These are phyloP conservation scores for Siniperca undulata DNA, from an alignment of 2,797 vertebrate species.

Conservation along the genomic window DNA sequence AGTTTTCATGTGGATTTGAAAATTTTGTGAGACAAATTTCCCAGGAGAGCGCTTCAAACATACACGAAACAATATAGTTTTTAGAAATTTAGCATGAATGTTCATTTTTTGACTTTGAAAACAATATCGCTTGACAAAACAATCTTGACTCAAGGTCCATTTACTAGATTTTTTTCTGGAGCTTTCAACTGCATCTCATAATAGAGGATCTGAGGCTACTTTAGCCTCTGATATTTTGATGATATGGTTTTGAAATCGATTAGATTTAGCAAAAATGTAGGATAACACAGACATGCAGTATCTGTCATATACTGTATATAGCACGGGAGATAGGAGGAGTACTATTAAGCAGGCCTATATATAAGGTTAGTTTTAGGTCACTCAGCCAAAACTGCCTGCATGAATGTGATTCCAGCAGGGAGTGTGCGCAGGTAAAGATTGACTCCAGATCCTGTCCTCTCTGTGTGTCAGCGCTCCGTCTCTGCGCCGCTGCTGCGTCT, in stretches of 20 bases:
- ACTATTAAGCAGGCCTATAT: background rate
- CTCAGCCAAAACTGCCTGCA: no score
- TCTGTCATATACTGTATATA: no score
- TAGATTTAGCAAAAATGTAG: background rate
- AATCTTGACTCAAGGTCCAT: background rate
- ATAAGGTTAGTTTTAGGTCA: background rate
- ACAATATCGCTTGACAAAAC: background rate
- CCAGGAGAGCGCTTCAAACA: background rate
- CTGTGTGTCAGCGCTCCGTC: background rate
- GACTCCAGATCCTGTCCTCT: background rate
- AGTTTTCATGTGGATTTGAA: no score
- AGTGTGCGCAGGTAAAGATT: background rate
- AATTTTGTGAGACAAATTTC: background rate
- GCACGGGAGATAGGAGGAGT: no score
- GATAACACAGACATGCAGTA: background rate
- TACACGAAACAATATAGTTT: background rate
- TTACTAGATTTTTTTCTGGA: background rate
- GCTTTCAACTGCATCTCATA: background rate
- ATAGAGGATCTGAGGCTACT: background rate
- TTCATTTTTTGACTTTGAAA: background rate
- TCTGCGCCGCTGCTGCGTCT: slow-evolving; percentile 13
- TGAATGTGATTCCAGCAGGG: background rate
- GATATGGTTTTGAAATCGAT: background rate
- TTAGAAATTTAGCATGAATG: background rate
- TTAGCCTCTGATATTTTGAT: background rate